These are phyloP conservation scores for Plecotus auritus DNA, from an alignment of 2,113 vertebrate genomes.

Conservation along the genomic window DNA sequence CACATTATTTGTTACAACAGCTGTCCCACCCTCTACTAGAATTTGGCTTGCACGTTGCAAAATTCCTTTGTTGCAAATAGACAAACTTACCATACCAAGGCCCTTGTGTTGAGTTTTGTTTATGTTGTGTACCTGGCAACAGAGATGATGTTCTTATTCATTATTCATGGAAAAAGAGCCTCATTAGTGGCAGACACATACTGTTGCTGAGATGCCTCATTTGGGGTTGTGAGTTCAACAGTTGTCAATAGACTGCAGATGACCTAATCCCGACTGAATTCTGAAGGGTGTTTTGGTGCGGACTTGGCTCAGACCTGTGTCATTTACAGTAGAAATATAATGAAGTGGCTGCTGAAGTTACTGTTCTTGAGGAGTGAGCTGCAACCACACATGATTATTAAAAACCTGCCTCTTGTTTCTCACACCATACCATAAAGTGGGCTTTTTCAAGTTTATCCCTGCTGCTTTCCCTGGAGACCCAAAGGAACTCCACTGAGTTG, in stretches of 20 bases:
- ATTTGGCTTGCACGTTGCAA: slow-evolving; percentile 74
- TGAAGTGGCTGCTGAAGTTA: slow-evolving; percentile 69
- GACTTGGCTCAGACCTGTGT: slow-evolving; percentile 53
- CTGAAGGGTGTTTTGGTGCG: slow-evolving; percentile 74
- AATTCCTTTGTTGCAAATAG: slow-evolving; percentile 77
- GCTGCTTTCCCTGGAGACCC: slow-evolving; percentile 38
- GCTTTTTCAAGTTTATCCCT: slow-evolving; percentile 42
- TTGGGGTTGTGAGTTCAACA: slow-evolving; percentile 74
- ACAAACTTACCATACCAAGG: slow-evolving; percentile 75
- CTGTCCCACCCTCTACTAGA: slow-evolving; percentile 75
- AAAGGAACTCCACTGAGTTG: neutral
- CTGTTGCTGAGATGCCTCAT: slow-evolving; percentile 78
- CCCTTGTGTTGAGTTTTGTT: slow-evolving; percentile 80
- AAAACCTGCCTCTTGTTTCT: slow-evolving; percentile 37
- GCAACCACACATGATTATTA: slow-evolving; percentile 48
- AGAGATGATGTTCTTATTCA: slow-evolving; percentile 79
- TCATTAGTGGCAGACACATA: slow-evolving; percentile 78
- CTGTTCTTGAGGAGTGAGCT: slow-evolving; percentile 58
- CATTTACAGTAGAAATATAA: slow-evolving; percentile 75
- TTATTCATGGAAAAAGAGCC: slow-evolving; percentile 82
- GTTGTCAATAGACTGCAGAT: slow-evolving; percentile 78
- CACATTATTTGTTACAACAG: slow-evolving; percentile 78
- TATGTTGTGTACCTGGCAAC: slow-evolving; percentile 83
- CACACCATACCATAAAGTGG: neutral
- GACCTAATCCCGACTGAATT: slow-evolving; percentile 78